phyloP scores from a whole-genome alignment of 1,140 invertebrate genomes.

The Marisa cornuarietis region DNA sequence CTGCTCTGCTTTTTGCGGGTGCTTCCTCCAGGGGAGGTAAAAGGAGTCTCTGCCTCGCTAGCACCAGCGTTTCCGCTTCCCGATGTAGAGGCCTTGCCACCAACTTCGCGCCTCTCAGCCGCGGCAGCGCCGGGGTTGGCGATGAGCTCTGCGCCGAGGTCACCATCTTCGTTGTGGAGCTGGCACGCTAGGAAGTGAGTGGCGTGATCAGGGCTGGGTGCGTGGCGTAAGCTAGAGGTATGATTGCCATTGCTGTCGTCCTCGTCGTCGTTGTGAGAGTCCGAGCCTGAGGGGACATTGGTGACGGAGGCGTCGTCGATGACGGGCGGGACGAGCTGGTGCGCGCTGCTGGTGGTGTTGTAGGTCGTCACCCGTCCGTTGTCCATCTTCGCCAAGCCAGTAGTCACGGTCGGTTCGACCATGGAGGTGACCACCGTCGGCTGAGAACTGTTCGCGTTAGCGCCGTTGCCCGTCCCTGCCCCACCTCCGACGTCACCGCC shows the following conservation, averaged over 20 bases:
- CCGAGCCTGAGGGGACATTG: constrained; percentile 78
- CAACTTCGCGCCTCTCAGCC: constrained; percentile 25
- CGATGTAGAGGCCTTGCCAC: constrained; percentile 21
- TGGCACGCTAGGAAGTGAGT: constrained; percentile 69
- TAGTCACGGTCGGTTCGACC: constrained; percentile 54
- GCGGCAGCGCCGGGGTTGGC: constrained; percentile 50
- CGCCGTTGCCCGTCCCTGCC: constrained; percentile 24
- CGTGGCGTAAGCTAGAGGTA: neutral
- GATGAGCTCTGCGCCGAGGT: constrained; percentile 73
- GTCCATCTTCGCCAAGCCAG: constrained; percentile 51
- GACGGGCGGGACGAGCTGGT: constrained; percentile 5
- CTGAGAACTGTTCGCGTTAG: neutral
- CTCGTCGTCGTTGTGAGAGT: constrained; percentile 77
- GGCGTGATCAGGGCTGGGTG: neutral
- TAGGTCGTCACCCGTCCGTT: constrained; percentile 66
- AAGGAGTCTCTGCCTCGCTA: constrained; percentile 44
- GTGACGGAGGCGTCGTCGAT: constrained; percentile 63
- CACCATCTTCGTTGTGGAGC: constrained; percentile 82
- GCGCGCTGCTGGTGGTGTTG: constrained; percentile 60
- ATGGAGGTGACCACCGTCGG: neutral
- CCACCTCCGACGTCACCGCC: constrained; percentile 45
- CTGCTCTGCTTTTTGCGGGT: constrained; percentile 17
- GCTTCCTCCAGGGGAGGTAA: constrained; percentile 31
- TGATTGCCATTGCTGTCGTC: constrained; percentile 69
- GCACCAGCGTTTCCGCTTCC: constrained; percentile 37